Conservation (phyloP, 2,888 invertebrate genomes). For the Pheosia gnoma region DNA sequence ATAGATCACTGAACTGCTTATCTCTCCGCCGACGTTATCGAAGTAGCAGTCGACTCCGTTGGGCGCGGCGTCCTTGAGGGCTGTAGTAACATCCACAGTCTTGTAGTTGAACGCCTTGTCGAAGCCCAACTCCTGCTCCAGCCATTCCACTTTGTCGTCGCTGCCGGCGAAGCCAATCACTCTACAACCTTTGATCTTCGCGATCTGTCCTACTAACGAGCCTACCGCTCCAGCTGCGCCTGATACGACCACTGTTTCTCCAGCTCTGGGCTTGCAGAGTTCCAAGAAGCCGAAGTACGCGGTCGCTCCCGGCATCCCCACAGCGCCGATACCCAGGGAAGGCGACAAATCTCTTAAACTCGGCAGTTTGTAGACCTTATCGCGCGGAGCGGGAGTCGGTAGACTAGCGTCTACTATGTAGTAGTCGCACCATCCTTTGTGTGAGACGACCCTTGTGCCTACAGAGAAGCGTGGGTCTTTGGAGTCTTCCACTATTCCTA, state of each 20-base stretch:
- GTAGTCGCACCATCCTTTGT: slow-evolving; percentile 59
- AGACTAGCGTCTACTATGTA: slow-evolving; percentile 34
- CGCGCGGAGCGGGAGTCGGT: slow-evolving; percentile 16
- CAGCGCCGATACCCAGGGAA: slow-evolving; percentile 85
- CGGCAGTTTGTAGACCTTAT: slow-evolving; percentile 69
- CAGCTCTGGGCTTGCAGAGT: slow-evolving; percentile 87
- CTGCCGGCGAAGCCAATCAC: slow-evolving; percentile 88
- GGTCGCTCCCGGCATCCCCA: slow-evolving; percentile 89
- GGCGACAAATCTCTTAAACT: slow-evolving; percentile 79
- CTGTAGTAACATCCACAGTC: slow-evolving; percentile 72
- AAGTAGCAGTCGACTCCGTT: slow-evolving; percentile 90
- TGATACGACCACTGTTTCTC: slow-evolving; percentile 88
- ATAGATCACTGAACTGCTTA: slow-evolving; percentile 81
- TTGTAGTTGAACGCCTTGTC: slow-evolving; percentile 90
- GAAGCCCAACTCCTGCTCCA: slow-evolving; percentile 85
- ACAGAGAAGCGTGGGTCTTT: slow-evolving; percentile 84
- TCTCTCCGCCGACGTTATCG: slow-evolving; percentile 89
- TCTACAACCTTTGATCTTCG: slow-evolving; percentile 86
- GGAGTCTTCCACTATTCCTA: slow-evolving; percentile 82
- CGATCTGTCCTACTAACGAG: slow-evolving; percentile 89
- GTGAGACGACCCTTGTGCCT: slow-evolving; percentile 83
- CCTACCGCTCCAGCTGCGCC: slow-evolving; percentile 92
- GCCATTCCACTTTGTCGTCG: slow-evolving; percentile 62
- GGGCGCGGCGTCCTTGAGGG: slow-evolving; percentile 77
- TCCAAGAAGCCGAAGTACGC: slow-evolving; percentile 89